These are phyloP conservation scores for Mus caroli DNA, from an alignment of 2,797 vertebrate genomes.

Conservation along the genomic window DNA sequence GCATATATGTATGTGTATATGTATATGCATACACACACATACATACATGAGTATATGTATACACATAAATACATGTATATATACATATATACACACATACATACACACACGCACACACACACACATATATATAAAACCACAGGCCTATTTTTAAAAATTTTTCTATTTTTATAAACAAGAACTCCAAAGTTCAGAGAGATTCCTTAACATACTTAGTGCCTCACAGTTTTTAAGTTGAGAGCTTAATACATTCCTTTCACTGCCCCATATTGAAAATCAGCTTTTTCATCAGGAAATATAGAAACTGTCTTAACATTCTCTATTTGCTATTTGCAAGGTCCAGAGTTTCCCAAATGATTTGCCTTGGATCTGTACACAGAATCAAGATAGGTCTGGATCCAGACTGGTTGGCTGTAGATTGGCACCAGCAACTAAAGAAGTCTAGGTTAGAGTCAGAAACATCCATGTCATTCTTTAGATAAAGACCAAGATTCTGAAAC, in stretches of 20 bases:
- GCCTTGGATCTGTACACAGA: not conserved
- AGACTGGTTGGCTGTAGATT: not conserved
- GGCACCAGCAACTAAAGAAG: not conserved
- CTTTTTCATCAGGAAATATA: not conserved
- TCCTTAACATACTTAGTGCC: not conserved
- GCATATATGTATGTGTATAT: not conserved
- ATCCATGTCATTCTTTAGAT: not conserved
- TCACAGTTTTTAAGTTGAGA: not conserved
- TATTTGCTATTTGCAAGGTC: not conserved
- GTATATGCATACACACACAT: not conserved
- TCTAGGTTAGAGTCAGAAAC: not conserved
- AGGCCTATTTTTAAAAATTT: no score
- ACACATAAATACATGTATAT: no score
- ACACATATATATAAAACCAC: no score
- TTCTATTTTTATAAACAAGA: constrained; percentile 52
- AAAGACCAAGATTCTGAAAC: constrained; percentile 15
- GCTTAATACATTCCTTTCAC: not conserved
- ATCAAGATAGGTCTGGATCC: not conserved
- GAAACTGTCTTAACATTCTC: not conserved
- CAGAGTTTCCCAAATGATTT: not conserved
- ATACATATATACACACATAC: no score
- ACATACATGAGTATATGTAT: no score
- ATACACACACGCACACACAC: no score
- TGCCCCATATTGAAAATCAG: not conserved
- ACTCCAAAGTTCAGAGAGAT: not conserved